Evolutionary conservation across 2,113 vertebrate species (phyloP), one percentile per base, ranked within the genome.

Genomic region (Irena cyanogastra): DNA sequence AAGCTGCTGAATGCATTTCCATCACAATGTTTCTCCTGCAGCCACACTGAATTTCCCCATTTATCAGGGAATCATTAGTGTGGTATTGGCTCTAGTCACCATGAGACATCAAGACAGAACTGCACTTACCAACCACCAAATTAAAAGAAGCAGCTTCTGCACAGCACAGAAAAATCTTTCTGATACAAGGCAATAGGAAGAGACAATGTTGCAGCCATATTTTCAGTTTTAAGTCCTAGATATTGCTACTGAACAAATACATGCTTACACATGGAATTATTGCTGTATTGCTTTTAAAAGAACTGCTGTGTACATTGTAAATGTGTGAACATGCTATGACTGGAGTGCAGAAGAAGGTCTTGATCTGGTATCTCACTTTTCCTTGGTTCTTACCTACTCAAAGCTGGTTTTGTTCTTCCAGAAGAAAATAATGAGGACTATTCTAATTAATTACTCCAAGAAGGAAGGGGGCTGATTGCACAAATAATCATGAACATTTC

Each of bases 391-490:
- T 83, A 79, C 7, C 23, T 50, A 50, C 11, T 37, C 63, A 30
- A 76, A 90, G 45, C 30, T 57, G 41, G 21, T 69, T 91, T 92
- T 92, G 20, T 66, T 27, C 33, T 88, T 79, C 66, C 75, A 83
- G 70, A 71, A 83, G n/a, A 83, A 61, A 92, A 50, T 72, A 39
- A 80, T 74, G 52, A 83, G 54, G n/a, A 77, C 12, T 76, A 37
- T 45, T 68, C n/a, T 41, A 85, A 92, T 95, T 83, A 90, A 92
- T 97, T 90, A 88, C 31, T 77, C 31, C 37, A 77, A 77, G 63
- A 72, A 94, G 23, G 57, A 90, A 90, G 30, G 23, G 31, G 50
- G 37, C 16, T 94, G 88, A 93, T 90, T 90, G 42, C 68, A 61
- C 42, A 86, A 90, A 60, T 77, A 69, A 79, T 83, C 28, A 57